Conservation (phyloP, 2,797 vertebrate species). For the Distichodus sexfasciatus region DNA sequence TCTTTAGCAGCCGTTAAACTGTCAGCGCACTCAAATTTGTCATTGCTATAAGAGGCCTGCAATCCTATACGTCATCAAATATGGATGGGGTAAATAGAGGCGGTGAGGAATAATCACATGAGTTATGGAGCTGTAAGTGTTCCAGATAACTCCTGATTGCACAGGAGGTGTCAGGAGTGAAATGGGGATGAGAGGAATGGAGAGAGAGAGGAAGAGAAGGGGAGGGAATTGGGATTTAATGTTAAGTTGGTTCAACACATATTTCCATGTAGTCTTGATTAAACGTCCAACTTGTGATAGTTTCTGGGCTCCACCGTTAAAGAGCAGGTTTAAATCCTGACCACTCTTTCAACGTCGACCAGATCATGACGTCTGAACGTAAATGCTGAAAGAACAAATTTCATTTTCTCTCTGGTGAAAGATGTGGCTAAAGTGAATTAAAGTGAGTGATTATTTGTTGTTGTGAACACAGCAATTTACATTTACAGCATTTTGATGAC, state of each 20-base stretch:
- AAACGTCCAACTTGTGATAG: too few species aligned
- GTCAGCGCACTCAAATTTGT: slow-evolving; percentile 85
- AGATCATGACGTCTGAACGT: too few species aligned
- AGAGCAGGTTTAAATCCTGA: too few species aligned
- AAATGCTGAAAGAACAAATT: too few species aligned
- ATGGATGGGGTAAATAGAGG: slow-evolving; percentile 71
- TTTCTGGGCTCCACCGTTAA: too few species aligned
- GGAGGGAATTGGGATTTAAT: neutral
- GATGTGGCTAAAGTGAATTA: too few species aligned
- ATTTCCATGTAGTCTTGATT: neutral
- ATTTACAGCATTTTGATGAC: too few species aligned
- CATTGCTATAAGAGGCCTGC: slow-evolving; percentile 81
- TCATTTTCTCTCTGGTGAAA: too few species aligned
- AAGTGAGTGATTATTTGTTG: too few species aligned
- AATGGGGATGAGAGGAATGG: slow-evolving; percentile 10
- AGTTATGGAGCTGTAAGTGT: slow-evolving; percentile 67
- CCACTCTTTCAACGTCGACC: too few species aligned
- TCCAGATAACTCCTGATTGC: slow-evolving; percentile 56
- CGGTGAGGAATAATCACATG: slow-evolving; percentile 47
- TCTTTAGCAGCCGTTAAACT: slow-evolving; percentile 94
- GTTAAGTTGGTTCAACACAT: neutral
- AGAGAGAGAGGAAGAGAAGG: slow-evolving; percentile 25
- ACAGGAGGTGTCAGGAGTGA: slow-evolving; percentile 20
- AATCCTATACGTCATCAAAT: slow-evolving; percentile 91
- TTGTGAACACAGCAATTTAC: too few species aligned